phyloP scores from a whole-genome alignment of 1,140 invertebrate genomes.

The Drosophila sucinea region DNA sequence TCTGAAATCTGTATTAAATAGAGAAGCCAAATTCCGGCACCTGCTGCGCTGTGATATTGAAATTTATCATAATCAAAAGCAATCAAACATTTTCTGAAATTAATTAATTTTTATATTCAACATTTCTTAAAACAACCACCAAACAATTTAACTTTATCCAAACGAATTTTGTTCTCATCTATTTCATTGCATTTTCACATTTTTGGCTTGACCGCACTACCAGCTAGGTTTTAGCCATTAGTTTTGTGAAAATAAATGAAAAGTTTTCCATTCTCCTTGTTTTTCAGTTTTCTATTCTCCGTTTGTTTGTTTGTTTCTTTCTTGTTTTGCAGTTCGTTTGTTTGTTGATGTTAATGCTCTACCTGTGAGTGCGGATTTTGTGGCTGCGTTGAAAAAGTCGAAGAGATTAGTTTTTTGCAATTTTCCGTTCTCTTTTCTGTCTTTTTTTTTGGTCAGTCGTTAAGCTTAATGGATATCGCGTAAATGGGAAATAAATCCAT shows the following conservation, averaged over 20 bases:
- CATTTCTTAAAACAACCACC: background rate
- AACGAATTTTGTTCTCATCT: background rate
- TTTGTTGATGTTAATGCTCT: conserved; percentile 17
- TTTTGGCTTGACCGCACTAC: background rate
- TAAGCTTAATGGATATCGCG: conserved; percentile 4
- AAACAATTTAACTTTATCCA: background rate
- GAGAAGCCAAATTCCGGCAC: conserved; percentile 18
- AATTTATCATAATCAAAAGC: conserved; percentile 43
- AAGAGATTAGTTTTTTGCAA: conserved; percentile 9
- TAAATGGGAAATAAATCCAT: conserved; percentile 6
- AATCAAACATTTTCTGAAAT: background rate
- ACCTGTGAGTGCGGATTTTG: conserved; percentile 8
- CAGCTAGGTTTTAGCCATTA: background rate
- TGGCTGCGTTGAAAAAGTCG: background rate
- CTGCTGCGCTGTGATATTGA: conserved; percentile 44
- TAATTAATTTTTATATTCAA: background rate
- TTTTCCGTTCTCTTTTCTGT: background rate
- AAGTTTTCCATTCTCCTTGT: background rate
- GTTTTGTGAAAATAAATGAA: conserved; percentile 6
- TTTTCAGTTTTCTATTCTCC: background rate
- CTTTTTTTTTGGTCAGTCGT: background rate
- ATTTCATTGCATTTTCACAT: background rate
- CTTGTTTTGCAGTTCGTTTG: conserved; percentile 36
- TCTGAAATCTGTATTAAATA: conserved; percentile 60
- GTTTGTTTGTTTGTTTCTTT: background rate